These are phyloP conservation scores for Gymnobelideus leadbeateri DNA, from an alignment of 2,113 vertebrate species.

Conservation along the genomic window DNA sequence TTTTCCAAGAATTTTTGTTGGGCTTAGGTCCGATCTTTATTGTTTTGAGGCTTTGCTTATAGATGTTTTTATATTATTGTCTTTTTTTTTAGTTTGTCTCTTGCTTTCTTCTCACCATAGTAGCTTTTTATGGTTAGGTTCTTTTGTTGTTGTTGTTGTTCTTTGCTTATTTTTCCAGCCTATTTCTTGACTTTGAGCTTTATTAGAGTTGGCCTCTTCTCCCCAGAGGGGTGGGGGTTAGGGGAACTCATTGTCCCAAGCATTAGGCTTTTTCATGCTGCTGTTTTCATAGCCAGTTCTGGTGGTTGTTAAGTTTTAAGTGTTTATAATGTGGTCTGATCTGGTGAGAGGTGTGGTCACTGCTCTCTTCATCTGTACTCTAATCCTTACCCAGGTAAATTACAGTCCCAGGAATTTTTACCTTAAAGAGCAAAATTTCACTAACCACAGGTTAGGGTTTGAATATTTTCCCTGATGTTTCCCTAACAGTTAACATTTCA, in stretches of 20 bases:
- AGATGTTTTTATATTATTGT: neutral
- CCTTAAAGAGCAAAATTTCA: no score
- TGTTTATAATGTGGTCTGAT: neutral
- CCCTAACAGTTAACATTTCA: no score
- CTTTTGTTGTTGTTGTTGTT: neutral
- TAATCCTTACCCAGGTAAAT: neutral
- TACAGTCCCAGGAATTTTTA: no score
- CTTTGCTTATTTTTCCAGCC: neutral
- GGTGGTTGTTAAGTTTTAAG: neutral
- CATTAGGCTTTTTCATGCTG: neutral
- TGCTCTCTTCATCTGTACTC: neutral
- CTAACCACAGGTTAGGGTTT: no score
- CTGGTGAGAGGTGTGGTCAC: neutral
- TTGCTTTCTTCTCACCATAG: no score
- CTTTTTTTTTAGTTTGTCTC: neutral
- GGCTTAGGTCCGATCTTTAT: no score
- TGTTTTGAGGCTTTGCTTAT: neutral
- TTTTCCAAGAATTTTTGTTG: neutral
- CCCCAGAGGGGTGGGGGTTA: neutral
- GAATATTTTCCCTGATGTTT: no score
- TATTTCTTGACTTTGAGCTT: neutral
- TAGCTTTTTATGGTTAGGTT: neutral
- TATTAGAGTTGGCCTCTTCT: neutral
- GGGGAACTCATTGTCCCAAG: neutral
- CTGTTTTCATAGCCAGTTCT: neutral